A percentile compares a stretch with the other conserved stretches of the same genome.
Conservation (phyloP, 2,113 vertebrate genomes). For the Rhinopomastus cyanomelas region DNA sequence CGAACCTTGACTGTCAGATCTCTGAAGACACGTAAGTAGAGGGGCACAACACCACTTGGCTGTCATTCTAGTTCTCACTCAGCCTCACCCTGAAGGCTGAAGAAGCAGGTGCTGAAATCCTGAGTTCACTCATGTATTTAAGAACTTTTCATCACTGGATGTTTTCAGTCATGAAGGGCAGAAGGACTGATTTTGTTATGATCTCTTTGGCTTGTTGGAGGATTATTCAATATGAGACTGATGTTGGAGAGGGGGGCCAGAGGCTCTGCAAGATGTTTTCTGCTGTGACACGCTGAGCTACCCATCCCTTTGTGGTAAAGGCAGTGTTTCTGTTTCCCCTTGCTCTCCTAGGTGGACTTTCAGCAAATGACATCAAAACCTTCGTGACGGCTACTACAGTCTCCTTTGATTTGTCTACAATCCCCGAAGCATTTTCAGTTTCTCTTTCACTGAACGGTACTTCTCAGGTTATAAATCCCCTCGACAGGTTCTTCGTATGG, state of each 20-base stretch:
- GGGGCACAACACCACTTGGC: neutral
- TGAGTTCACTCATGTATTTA: neutral
- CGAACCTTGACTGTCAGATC: constrained; percentile 67
- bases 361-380: constrained; percentile 54
- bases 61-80: neutral
- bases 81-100: neutral
- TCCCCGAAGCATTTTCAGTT: constrained; percentile 50
- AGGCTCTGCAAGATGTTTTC: neutral
- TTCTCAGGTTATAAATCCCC: constrained; percentile 43
- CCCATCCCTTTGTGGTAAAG: neutral
- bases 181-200: neutral
- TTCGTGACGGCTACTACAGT: constrained; percentile 76
- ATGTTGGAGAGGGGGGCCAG: neutral
- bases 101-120: neutral
- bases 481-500: constrained; percentile 63
- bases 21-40: constrained; percentile 77
- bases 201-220: neutral
- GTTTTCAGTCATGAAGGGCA: neutral
- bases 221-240: neutral
- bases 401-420: constrained; percentile 77
- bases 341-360: constrained; percentile 64
- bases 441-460: constrained; percentile 65
- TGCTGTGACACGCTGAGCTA: neutral
- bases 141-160: neutral
- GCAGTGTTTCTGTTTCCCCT: neutral